Evolutionary conservation across 2,797 vertebrate species (phyloP).

Genomic region (Corythornis leucogaster): DNA sequence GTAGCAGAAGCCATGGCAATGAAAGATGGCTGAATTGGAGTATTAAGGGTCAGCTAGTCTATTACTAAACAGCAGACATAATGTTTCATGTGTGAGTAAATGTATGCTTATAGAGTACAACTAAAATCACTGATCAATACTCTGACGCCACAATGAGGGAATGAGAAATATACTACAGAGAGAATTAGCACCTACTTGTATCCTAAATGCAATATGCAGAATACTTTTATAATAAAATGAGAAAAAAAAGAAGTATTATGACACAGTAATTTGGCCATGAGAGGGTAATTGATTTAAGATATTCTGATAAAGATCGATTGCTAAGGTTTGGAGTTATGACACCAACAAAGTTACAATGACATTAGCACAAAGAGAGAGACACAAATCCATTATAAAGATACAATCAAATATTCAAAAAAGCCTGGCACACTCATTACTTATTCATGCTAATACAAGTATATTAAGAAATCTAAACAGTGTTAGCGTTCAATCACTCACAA

Average conservation of each 20-base stretch:
- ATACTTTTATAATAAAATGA: conserved; percentile 46
- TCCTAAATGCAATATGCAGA: conserved; percentile 41
- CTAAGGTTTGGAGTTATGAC: conserved; percentile 85
- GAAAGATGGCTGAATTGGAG: background rate
- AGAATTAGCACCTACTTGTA: conserved; percentile 69
- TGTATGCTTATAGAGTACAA: background rate
- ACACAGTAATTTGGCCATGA: conserved; percentile 67
- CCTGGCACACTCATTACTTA: conserved; percentile 94
- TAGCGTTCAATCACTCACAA: conserved; percentile 94
- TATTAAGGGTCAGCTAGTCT: background rate
- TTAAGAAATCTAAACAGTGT: conserved; percentile 98
- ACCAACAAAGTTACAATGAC: conserved; percentile 91
- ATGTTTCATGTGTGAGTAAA: background rate
- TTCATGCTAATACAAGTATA: conserved; percentile 99
- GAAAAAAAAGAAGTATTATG: conserved; percentile 9
- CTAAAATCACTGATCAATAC: background rate
- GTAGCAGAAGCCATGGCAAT: background rate
- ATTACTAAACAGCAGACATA: background rate
- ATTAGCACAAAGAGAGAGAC: conserved; percentile 89
- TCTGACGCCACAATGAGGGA: background rate
- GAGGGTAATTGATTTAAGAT: conserved; percentile 89
- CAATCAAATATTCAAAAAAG: conserved; percentile 99
- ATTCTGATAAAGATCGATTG: conserved; percentile 93
- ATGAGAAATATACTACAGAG: conserved; percentile 53
- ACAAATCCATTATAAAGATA: conserved; percentile 91